Evolutionary conservation across 1,140 invertebrate species (phyloP), one percentile per base, ranked within the genome.

Genomic region (Euura saliciscinereae): DNA sequence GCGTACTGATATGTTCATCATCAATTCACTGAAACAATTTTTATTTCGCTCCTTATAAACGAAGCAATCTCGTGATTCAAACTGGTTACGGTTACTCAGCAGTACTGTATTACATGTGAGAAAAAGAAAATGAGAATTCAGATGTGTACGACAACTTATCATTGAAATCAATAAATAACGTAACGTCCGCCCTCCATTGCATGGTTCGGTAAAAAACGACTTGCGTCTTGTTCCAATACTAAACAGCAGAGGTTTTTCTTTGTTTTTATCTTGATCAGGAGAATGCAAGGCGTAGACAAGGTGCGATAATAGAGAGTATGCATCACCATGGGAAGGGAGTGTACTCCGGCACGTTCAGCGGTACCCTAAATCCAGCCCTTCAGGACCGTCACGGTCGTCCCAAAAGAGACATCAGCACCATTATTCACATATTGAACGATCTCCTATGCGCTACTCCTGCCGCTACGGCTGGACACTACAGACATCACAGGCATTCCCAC

Each of bases 341-440:
- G 68, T 95, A 95, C 82, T 95, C 94, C 28, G 94, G 94, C 51
- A 95, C 94, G 44, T 93, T 94, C 85, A 91, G 92, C 84, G 96
- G 97, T 45, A 97, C 96, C 6, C 84, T 98, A 10, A 98, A 97
- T 88, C 96, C 97, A 72, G 94, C 96, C n/a, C 89, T 98, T 11
- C 97, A 98, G 87, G 97, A 98, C 84, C 92, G 93, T 75, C 93
- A 94, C 83, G 97, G 97, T 0, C 91, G 95, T 76, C 97, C 97
- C 7, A 95, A 96, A 78, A 91, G 96, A 13, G 95, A 97, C 85
- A 97, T 98, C 72, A 95, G 93, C 68, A 98, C 97, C 11, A 97
- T 98, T 70, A 96, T 98, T 72, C 96, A 98, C 84, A 98, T 98
- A 85, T 88, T 98, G 43, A 98, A 98, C 86, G 97, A 98, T 87